These are phyloP conservation scores for Bimastos eiseni DNA, from an alignment of 2,888 invertebrate genomes.

Conservation along the genomic window DNA sequence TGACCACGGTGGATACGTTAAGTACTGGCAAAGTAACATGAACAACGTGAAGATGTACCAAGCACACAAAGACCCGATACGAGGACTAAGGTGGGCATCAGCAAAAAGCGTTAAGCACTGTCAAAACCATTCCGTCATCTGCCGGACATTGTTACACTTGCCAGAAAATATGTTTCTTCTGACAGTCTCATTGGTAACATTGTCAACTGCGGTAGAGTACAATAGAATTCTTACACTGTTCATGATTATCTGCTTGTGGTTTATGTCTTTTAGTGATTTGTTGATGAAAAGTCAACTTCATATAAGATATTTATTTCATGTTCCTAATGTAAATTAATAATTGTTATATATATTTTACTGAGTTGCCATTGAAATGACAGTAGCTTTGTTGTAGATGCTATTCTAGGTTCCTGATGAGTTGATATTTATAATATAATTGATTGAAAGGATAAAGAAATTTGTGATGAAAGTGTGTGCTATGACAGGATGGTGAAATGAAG, in stretches of 20 bases:
- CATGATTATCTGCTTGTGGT: background rate
- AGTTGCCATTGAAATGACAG: slow-evolving; percentile 3
- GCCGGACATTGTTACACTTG: background rate
- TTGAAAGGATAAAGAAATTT: background rate
- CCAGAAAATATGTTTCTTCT: background rate
- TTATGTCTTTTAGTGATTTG: background rate
- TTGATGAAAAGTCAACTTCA: background rate
- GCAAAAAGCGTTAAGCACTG: slow-evolving; percentile 19
- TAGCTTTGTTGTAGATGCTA: background rate
- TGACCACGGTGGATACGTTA: slow-evolving; percentile 96
- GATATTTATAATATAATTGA: background rate
- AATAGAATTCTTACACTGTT: slow-evolving; percentile 14
- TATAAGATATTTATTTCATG: background rate
- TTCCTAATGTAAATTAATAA: background rate
- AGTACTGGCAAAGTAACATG: slow-evolving; percentile 99
- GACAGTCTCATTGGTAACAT: slow-evolving; percentile 22
- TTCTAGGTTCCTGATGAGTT: background rate
- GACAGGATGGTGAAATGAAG: background rate
- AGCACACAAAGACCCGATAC: slow-evolving; percentile 98
- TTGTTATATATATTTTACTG: background rate
- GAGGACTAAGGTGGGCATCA: slow-evolving; percentile 84
- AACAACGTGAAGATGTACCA: slow-evolving; percentile 99
- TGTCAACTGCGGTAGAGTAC: slow-evolving; percentile 19
- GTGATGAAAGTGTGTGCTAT: background rate
- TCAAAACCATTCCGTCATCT: background rate